Conservation (phyloP, 2,888 invertebrate species). For the Tetanocera ferruginea region DNA sequence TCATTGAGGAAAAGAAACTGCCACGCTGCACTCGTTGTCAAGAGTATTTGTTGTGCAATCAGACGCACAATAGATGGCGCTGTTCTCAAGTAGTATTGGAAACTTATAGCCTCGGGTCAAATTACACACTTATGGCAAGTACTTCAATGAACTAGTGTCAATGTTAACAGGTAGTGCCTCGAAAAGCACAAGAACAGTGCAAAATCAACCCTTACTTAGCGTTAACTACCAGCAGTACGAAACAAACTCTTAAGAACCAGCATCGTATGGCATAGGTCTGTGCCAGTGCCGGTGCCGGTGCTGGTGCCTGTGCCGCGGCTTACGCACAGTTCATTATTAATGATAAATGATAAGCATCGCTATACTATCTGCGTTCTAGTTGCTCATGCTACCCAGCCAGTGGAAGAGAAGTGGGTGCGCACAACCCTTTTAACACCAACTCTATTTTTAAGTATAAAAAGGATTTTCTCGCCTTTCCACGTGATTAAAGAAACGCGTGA, state of each 20-base stretch:
- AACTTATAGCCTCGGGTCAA: constrained; percentile 68
- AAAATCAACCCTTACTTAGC: constrained; percentile 29
- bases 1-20: background rate
- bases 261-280: background rate
- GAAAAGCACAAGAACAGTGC: background rate
- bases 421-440: constrained; percentile 56
- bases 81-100: constrained; percentile 62
- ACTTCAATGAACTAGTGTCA: background rate
- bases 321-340: constrained; percentile 66
- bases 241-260: background rate
- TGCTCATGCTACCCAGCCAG: constrained; percentile 13
- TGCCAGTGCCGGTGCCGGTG: background rate
- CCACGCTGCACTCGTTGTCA: background rate
- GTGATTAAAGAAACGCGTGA: constrained; percentile 57
- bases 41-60: constrained; percentile 34
- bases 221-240: background rate
- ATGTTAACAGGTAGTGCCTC: constrained; percentile 65
- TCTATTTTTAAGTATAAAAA: constrained; percentile 47
- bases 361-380: constrained; percentile 20
- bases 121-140: constrained; percentile 59
- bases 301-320: constrained; percentile 47
- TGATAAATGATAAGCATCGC: constrained; percentile 67
- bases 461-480: constrained; percentile 70
- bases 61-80: constrained; percentile 52
- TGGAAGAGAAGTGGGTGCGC: constrained; percentile 48